Percentiles rank a stretch among this genome's conserved stretches.
Evolutionary conservation across 2,888 invertebrate species (phyloP).

Genomic region (Xestia ashworthii): DNA sequence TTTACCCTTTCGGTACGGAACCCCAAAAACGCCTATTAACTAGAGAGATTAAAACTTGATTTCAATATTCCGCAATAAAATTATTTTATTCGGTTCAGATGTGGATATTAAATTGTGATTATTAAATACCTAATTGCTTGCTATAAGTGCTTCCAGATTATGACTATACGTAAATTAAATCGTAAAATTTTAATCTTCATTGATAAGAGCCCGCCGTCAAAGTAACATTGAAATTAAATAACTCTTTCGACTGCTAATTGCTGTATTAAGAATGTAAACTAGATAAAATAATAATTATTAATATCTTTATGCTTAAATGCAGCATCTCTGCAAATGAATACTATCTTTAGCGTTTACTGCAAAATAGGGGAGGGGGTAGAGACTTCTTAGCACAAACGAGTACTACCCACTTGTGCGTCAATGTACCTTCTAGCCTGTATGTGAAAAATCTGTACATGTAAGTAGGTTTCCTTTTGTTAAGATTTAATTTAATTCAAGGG

Average conservation of each 20-base stretch:
- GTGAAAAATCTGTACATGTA: constrained; percentile 15
- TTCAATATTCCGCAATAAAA: constrained; percentile 54
- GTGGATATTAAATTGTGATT: constrained; percentile 53
- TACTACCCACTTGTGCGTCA: too few species aligned
- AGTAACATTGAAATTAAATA: constrained; percentile 74
- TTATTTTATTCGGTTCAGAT: constrained; percentile 59
- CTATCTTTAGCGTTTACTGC: not conserved
- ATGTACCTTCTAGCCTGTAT: not conserved
- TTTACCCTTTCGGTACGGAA: too few species aligned
- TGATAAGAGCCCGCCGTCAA: constrained; percentile 72
- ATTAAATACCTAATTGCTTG: constrained; percentile 55
- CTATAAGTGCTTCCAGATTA: constrained; percentile 62
- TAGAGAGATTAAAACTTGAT: constrained; percentile 25
- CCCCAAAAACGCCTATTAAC: constrained; percentile 10
- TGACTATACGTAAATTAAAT: constrained; percentile 70
- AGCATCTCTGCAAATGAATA: constrained; percentile 27
- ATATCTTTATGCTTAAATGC: constrained; percentile 14
- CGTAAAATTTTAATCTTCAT: constrained; percentile 75
- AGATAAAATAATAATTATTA: constrained; percentile 7
- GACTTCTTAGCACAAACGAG: too few species aligned
- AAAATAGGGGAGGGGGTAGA: not conserved
- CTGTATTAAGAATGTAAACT: constrained; percentile 16
- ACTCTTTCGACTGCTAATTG: constrained; percentile 40
- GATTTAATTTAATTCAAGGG: constrained; percentile 8
- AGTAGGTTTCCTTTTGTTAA: not conserved